Evolutionary conservation across 1,140 invertebrate species (phyloP), one percentile per base, ranked within the genome.

Genomic region (Brachionus angularis): DNA sequence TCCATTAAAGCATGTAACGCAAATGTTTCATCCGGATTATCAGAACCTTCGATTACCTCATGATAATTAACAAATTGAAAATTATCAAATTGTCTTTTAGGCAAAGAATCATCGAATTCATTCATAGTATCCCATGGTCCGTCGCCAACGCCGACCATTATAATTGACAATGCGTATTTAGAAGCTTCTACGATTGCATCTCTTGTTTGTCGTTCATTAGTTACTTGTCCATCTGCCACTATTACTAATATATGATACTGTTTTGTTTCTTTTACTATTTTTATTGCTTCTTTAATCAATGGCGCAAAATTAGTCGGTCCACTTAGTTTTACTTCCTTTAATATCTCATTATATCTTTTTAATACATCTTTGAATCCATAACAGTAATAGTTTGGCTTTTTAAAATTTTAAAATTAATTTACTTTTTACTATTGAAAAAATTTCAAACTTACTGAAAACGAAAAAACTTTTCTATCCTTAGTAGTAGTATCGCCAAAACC

Each of bases 61-160:
- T 85, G 81, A 74, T 82, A 84, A 71, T 84, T 80, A 21, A 85
- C 84, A 75, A 85, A 85, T 73, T 84, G 84, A 75, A 85, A 85
- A 74, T 85, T 85, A 74, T 85, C 84, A 77, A 85, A 85, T 31
- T 79, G 76, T 61, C 84, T 71, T 73, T 81, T 80, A 0, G 84
- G 83, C 18, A 85, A 75, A 14, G 77, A 77, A 74, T 85, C 81
- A 72, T 85, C 84, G 74, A 85, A 85, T 36, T 83, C 79, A 39
- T 82, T 79, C 83, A 85, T 84, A 44, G 78, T 78, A 49, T 83
- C 80, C 84, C 84, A 85, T 0, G 84, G 84, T 14, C 84, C 84
- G 75, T 86, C 85, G 0, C 85, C 85, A n/a, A 84, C 67, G 3
- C 85, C 85, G 12, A 86, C 83, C 7, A 85, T 80, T 44, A 86